Base-by-base conservation (phyloP, 2,797 vertebrate species). In the Naso thynnoides region DNA sequence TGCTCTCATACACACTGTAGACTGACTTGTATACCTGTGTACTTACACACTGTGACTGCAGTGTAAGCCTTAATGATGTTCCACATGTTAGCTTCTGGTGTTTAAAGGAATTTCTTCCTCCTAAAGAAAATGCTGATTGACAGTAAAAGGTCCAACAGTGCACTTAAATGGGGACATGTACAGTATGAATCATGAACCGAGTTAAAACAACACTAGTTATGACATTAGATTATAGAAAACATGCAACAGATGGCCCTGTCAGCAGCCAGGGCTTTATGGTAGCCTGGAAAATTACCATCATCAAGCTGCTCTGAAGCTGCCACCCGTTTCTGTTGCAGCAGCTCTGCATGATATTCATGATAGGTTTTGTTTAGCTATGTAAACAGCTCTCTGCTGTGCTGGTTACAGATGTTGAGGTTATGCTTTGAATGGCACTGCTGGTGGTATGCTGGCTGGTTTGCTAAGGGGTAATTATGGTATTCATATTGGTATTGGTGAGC, bases 251-350 rank as follows among this genome's bases (percentile, higher is more conserved):
- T 91, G 88, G 85, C 70, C 70, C 50, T 55, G 84, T 88, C 78
- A 85, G 82, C 73, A 87, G 81, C 59, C 54, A 60, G 60, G 84
- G 66, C 62, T 91, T 89, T 85, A 87, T 86, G 71, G 61, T 76
- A 68, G 73, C 31, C 75, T 82, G 86, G 83, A 89, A 89, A 91
- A 92, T 91, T 42, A 89, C 76, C 80, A 82, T 88, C 84, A 85
- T 90, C 76, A 68, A 62, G 52, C 70, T 72, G 49, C 84, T 83
- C 56, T 70, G 57, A 79, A 66, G 70, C 79, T 55, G 65, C 47
- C 50, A 55, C 57, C 57, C 54, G 23, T 80, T 63, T 86, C 70
- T 83, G 59, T 44, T 74, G 42, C 72, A 68, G 69, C 58, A 69
- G 81, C 59, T 74, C 77, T 45, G 56, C 60, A 18, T 81, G 70